These are phyloP conservation scores for Kryptolebias ocellatus DNA, from an alignment of 2,797 vertebrate species.

Conservation along the genomic window DNA sequence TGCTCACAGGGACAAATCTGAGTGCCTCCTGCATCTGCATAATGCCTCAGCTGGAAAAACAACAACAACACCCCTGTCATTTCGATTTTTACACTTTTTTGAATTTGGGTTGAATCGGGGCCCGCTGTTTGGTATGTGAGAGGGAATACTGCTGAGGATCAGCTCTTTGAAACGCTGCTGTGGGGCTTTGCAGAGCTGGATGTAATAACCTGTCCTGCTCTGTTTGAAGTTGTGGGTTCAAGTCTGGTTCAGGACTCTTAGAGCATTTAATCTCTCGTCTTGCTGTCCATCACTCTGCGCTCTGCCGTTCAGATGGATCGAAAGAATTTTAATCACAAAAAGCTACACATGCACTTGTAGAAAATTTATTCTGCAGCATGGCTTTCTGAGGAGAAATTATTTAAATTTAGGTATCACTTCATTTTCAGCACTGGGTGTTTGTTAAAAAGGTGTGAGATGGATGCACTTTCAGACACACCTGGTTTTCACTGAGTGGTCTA, in stretches of 20 bases:
- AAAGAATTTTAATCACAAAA: constrained; percentile 27
- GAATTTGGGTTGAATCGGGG: not conserved
- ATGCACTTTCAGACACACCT: constrained; percentile 32
- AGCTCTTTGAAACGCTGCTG: constrained; percentile 10
- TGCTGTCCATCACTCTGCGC: constrained; percentile 20
- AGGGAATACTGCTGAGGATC: constrained; percentile 2
- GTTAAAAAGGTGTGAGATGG: constrained; percentile 11
- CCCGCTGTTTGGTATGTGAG: rapidly evolving
- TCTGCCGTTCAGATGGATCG: not conserved
- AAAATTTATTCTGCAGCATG: not conserved
- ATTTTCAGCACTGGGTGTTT: not conserved
- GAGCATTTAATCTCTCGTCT: constrained; percentile 37
- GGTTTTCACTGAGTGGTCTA: constrained; percentile 39
- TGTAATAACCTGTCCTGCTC: constrained; percentile 31
- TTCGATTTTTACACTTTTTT: constrained; percentile 15
- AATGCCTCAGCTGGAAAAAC: not conserved
- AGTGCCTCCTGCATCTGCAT: constrained; percentile 24
- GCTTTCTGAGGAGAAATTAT: not conserved
- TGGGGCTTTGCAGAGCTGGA: not conserved
- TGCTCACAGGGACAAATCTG: constrained; percentile 34
- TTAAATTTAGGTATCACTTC: constrained; percentile 2
- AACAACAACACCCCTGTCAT: constrained; percentile 8
- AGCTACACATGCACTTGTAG: not conserved
- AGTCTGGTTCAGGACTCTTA: constrained; percentile 37
- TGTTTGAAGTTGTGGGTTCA: constrained; percentile 44